These are phyloP conservation scores for Mystacornis crossleyi DNA, from an alignment of 2,113 vertebrate species.

Conservation along the genomic window DNA sequence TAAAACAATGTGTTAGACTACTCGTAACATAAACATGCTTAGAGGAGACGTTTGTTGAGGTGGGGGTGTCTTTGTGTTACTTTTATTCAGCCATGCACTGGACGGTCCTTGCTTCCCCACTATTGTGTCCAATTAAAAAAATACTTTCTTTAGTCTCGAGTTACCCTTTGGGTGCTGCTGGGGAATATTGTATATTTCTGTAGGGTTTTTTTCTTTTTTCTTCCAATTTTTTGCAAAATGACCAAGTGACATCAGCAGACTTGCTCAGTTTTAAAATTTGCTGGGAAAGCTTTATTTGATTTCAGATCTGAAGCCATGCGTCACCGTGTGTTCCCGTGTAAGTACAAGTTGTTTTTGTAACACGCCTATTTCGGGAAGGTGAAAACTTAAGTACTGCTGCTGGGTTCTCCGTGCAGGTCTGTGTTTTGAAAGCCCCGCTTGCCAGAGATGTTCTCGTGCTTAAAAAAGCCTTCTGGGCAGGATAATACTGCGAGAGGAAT, in stretches of 20 bases:
- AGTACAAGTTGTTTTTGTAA: neutral
- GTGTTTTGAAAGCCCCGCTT: conserved; percentile 7
- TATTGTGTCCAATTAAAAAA: neutral
- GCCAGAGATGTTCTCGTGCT: neutral
- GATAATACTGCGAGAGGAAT: neutral
- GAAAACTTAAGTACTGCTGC: neutral
- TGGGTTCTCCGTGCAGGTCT: neutral
- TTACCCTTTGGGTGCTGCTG: neutral
- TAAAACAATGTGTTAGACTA: neutral
- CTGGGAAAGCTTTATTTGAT: neutral
- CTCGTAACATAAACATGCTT: neutral
- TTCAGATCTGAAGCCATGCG: neutral
- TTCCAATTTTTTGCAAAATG: neutral
- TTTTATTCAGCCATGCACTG: neutral
- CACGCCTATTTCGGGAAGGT: neutral
- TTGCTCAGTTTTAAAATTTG: neutral
- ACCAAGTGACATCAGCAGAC: neutral
- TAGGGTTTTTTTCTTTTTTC: neutral
- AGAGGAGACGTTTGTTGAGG: neutral
- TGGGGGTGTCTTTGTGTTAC: neutral
- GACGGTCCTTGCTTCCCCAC: neutral
- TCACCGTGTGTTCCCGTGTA: neutral
- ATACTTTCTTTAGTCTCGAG: accelerated
- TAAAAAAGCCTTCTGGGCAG: neutral
- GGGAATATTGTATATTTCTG: neutral